Conservation (phyloP, 2,888 invertebrate genomes). For the Tetragnatha montana region DNA sequence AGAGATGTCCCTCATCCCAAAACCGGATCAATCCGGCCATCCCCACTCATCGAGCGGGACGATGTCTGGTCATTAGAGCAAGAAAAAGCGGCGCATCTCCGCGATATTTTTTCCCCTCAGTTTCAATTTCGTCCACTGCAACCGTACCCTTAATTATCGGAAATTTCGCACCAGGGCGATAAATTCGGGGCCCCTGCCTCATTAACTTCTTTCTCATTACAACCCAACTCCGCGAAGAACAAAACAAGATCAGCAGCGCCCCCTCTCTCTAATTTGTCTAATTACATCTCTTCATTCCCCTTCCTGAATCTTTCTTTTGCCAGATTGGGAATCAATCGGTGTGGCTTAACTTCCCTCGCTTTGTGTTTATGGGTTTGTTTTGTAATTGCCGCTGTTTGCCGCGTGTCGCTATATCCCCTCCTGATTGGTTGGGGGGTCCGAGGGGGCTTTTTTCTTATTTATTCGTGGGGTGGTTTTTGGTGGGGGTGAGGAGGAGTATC, state of each 20-base stretch:
- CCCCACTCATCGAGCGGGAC: no score
- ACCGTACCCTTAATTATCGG: not conserved
- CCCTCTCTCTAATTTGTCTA: conserved; percentile 65
- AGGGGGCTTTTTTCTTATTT: not conserved
- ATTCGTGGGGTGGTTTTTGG: not conserved
- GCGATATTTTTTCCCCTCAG: no score
- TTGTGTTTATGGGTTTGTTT: conserved; percentile 69
- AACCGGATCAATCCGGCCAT: no score
- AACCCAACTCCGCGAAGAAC: conserved; percentile 50
- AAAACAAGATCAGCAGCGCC: conserved; percentile 42
- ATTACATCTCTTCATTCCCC: conserved; percentile 62
- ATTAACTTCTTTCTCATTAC: conserved; percentile 65
- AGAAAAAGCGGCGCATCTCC: no score
- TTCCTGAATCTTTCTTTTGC: conserved; percentile 35
- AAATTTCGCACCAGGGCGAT: not conserved
- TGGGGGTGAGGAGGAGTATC: not conserved
- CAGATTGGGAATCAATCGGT: conserved; percentile 61
- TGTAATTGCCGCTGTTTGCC: conserved; percentile 62
- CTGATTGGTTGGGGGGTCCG: conserved; percentile 47
- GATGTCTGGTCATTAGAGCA: no score
- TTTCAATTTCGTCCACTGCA: no score
- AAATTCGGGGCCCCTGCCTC: conserved; percentile 28
- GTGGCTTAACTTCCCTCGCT: conserved; percentile 58
- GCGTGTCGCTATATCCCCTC: conserved; percentile 48
- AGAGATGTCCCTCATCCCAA: no score